Evolutionary conservation across 1,140 invertebrate species (phyloP), one percentile per base, ranked within the genome.

Genomic region (Macrosteles quadrilineatus): DNA sequence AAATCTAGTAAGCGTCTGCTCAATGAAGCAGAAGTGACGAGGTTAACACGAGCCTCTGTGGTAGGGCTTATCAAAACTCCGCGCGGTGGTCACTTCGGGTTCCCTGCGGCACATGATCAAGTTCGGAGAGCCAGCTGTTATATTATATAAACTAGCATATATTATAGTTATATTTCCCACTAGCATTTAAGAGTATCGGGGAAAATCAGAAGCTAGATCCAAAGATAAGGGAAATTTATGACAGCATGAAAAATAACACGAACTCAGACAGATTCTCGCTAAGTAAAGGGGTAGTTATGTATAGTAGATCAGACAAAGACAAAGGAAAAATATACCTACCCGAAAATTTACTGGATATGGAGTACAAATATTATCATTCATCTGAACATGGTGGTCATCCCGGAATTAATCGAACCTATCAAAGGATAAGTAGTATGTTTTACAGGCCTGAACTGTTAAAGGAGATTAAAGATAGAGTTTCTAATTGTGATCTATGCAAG

Each of bases 251-350:
- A 11, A 50, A 50, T 50, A 6, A 19, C n/a, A 50, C 47, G 6
- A 50, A 50, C 21, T 50, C 47, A 50, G 47, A 50, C 6, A 50
- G 21, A n/a, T 50, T 19, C n/a, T 50, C 47, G 21, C 17, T 50
- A 23, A 50, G 47, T 50, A 50, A 50, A 50, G 47, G 47, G 3
- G 47, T 50, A 4, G 47, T 19, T 3, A 50, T 50, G 4, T 36
- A 36, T 50, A 50, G 6, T 3, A 50, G n/a, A 50, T 19, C 47
- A 3, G 6, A 19, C 21, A 50, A n/a, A 19, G 21, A 23, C 47
- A 50, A 50, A n/a, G 47, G 47, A 50, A n/a, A 50, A 50, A 50
- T 50, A 9, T 50, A 50, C n/a, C n/a, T 50, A 6, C 21, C 47
- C n/a, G 21, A n/a, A 11, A 50, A 50, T 23, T 23, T 50, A 23